Evolutionary conservation across 2,888 invertebrate species (phyloP).

Genomic region (Geotrupes spiniger): DNA sequence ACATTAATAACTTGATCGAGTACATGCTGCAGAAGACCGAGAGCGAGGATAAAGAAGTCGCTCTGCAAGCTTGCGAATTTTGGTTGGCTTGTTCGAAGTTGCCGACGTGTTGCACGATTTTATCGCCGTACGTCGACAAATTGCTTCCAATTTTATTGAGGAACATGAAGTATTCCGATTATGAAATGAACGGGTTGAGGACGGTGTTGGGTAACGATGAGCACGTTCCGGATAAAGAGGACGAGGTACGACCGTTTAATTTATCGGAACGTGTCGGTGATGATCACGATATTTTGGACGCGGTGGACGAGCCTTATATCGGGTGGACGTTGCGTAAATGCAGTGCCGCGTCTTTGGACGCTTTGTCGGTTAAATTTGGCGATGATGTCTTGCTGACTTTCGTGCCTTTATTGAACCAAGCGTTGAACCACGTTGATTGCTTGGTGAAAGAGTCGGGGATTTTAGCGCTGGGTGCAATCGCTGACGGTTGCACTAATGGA

Average conservation of each 20-base stretch:
- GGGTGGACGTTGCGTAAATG: constrained; percentile 97
- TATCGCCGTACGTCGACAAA: constrained; percentile 78
- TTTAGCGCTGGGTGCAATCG: constrained; percentile 70
- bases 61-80: constrained; percentile 98
- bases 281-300: constrained; percentile 64
- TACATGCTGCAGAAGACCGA: constrained; percentile 94
- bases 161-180: constrained; percentile 97
- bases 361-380: constrained; percentile 92
- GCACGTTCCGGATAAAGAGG: constrained; percentile 91
- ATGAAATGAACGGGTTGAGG: constrained; percentile 88
- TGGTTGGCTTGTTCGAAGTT: constrained; percentile 97
- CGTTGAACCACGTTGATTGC: constrained; percentile 91
- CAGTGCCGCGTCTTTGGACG: constrained; percentile 96
- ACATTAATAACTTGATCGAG: constrained; percentile 94
- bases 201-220: constrained; percentile 96
- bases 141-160: constrained; percentile 89
- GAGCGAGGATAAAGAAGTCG: constrained; percentile 87
- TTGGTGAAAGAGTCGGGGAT: constrained; percentile 94
- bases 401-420: constrained; percentile 93
- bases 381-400: constrained; percentile 90
- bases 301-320: constrained; percentile 47
- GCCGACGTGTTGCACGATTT: constrained; percentile 85
- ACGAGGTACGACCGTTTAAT: constrained; percentile 93
- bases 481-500: constrained; percentile 61
- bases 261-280: constrained; percentile 56